Evolutionary conservation across 2,113 vertebrate genomes (phyloP).

Genomic region (Cephalophus harveyi): DNA sequence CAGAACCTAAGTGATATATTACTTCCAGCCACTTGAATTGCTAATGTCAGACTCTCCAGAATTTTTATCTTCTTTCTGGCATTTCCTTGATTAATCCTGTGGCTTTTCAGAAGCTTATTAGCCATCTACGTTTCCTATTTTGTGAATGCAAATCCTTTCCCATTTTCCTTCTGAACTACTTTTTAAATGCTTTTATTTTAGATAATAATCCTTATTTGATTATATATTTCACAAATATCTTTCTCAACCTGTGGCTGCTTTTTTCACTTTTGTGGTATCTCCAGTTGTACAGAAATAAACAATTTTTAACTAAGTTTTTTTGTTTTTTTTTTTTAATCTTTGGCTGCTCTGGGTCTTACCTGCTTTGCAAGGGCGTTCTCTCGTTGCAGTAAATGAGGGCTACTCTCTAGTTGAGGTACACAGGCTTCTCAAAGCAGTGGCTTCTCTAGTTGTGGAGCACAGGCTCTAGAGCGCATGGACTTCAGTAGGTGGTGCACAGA

Average conservation of each 20-base stretch:
- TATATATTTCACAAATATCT: not conserved
- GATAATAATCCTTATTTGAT: not conserved
- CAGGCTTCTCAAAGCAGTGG: not conserved
- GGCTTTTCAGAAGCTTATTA: not conserved
- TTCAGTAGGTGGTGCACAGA: not conserved
- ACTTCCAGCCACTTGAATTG: not conserved
- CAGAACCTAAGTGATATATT: not conserved
- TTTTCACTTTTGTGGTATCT: not conserved
- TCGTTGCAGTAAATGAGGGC: not conserved
- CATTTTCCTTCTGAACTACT: not conserved
- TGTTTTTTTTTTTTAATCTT: not conserved
- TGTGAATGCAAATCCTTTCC: slow-evolving; percentile 7
- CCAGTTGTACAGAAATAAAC: not conserved
- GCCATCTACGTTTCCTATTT: not conserved
- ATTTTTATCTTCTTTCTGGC: not conserved
- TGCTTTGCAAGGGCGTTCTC: not conserved
- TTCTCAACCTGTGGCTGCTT: not conserved
- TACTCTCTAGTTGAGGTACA: not conserved
- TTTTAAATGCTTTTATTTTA: not conserved
- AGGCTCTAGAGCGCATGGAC: fast-evolving
- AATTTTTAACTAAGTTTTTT: not conserved
- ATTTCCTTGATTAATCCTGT: not conserved
- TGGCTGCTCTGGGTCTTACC: not conserved
- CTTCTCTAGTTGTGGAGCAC: not conserved
- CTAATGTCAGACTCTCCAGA: not conserved